These are phyloP conservation scores for Diacarnus erythraeanus DNA, from an alignment of 37 sponge, comb jelly and placozoan species.

Conservation along the genomic window DNA sequence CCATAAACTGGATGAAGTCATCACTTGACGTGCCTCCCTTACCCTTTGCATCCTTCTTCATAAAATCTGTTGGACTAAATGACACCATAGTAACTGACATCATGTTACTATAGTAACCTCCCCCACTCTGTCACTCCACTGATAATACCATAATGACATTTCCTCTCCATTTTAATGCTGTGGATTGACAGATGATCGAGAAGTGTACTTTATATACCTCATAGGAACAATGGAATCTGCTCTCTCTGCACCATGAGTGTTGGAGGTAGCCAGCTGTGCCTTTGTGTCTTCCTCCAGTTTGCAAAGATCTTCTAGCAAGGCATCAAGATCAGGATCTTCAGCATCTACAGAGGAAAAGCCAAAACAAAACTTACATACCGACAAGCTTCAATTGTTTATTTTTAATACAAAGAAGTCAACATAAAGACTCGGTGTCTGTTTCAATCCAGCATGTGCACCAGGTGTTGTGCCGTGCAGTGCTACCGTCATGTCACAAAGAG, in stretches of 20 bases:
- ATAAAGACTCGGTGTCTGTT: too few species aligned
- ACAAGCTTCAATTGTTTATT: too few species aligned
- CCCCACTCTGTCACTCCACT: too few species aligned
- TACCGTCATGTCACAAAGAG: too few species aligned
- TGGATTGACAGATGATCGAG: neutral
- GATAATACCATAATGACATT: too few species aligned
- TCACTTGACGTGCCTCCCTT: slow-evolving; percentile 41
- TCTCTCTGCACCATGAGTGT: neutral
- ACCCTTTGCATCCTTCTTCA: neutral
- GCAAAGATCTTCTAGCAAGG: slow-evolving; percentile 65
- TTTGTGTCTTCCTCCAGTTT: slow-evolving; percentile 70
- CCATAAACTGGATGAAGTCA: slow-evolving; percentile 68
- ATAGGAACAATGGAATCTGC: neutral
- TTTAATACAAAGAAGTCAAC: too few species aligned
- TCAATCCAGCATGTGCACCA: too few species aligned
- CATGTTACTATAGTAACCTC: too few species aligned
- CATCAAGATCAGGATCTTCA: slow-evolving; percentile 68
- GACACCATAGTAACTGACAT: neutral
- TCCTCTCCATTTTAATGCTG: neutral
- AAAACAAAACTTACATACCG: too few species aligned
- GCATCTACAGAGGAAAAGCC: slow-evolving; percentile 52
- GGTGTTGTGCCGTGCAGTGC: too few species aligned
- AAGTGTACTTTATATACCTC: neutral
- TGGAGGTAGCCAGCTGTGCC: slow-evolving; percentile 40
- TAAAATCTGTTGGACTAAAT: neutral